These are phyloP conservation scores for Charadrius vociferus DNA, from an alignment of 2,113 vertebrate species.

Conservation along the genomic window DNA sequence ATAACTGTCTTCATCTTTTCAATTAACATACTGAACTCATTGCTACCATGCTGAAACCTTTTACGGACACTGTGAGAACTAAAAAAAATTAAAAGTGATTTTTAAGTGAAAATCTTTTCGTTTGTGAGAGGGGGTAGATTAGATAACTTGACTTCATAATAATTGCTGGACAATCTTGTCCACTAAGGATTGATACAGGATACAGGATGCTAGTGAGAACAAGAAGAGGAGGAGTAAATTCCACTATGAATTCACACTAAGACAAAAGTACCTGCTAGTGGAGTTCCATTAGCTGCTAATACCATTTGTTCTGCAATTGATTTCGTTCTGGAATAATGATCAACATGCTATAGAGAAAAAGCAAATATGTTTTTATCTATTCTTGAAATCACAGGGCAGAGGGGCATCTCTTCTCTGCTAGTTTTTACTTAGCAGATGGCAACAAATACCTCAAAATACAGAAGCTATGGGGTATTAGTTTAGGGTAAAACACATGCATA, in stretches of 20 bases:
- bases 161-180: neutral
- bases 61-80: neutral
- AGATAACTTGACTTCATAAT: neutral
- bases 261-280: constrained; percentile 81
- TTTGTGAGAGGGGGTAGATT: neutral
- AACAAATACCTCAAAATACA: neutral
- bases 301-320: constrained; percentile 90
- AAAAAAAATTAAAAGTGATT: neutral
- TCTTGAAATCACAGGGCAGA: neutral
- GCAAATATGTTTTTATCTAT: neutral
- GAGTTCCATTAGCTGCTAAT: constrained; percentile 82
- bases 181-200: neutral
- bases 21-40: neutral
- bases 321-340: constrained; percentile 96
- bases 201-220: neutral
- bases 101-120: neutral
- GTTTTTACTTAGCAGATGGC: neutral
- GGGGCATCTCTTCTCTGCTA: neutral
- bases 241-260: neutral
- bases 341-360: constrained; percentile 81
- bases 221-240: neutral
- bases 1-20: neutral
- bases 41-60: neutral
- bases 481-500: neutral
- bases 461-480: neutral